These are phyloP conservation scores for Odontamblyopus rebecca DNA, from an alignment of 2,797 vertebrate genomes.

Conservation along the genomic window DNA sequence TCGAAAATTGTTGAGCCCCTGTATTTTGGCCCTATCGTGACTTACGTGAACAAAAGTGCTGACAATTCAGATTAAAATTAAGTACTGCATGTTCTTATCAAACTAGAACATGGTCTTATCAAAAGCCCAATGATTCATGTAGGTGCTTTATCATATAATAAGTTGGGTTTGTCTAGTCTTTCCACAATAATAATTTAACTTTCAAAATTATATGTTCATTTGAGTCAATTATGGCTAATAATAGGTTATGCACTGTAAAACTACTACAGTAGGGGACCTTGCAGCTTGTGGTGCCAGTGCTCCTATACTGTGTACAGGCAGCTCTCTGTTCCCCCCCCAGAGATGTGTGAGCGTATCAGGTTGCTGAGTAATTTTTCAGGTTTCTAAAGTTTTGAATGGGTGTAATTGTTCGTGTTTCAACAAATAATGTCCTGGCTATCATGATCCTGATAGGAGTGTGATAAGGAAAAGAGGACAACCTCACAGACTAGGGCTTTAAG, in stretches of 20 bases:
- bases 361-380: slow-evolving; percentile 60
- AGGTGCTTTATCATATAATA: neutral
- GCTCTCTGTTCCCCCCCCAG: slow-evolving; percentile 48
- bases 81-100: neutral
- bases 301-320: slow-evolving; percentile 49
- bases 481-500: neutral
- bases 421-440: slow-evolving; percentile 24
- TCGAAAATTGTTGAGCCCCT: neutral
- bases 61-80: slow-evolving; percentile 1
- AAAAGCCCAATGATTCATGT: neutral
- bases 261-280: slow-evolving; percentile 22
- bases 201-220: neutral
- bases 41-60: neutral
- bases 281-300: slow-evolving; percentile 24
- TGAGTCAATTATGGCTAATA: slow-evolving; percentile 4
- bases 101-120: neutral
- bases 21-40: neutral
- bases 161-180: neutral
- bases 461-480: slow-evolving; percentile 8
- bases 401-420: slow-evolving; percentile 65
- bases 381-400: slow-evolving; percentile 62
- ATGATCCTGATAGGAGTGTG: neutral
- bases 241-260: slow-evolving; percentile 13
- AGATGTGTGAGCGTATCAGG: slow-evolving; percentile 49
- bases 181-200: neutral